Base-by-base conservation (phyloP, 2,888 invertebrate genomes). In the Aproaerema taeniolella region DNA sequence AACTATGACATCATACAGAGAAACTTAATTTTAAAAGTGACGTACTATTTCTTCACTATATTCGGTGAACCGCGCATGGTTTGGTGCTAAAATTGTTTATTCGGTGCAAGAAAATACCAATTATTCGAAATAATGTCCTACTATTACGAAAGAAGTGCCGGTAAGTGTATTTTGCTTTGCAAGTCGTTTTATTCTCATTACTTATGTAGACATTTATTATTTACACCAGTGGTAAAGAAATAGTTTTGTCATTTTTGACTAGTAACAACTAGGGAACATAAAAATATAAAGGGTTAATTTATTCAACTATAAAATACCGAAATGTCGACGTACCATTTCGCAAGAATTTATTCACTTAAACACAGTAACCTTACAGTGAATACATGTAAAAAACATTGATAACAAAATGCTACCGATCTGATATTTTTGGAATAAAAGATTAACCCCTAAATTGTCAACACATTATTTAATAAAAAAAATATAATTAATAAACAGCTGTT, bases 21-120 rank as follows among this genome's bases (percentile, higher is more conserved):
- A 55, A 54, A 58, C 58, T 68, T 76, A 79, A 81, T 78, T 82
- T 82, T 82, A 82, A 76, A 74, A 63, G 77, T 83, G 81, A 85
- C 82, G 81, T 74, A 45, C 48, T 52, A 57, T 58, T 62, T 70
- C 72, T 54, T 71, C 76, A 68, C 61, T 53, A 53, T 62, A 62
- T 58, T 58, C 61, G 58, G 67, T 61, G 46, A 62, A 46, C 40
- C 41, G 49, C 52, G 53, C 58, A 58, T 58, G 28, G 14, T 16
- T 35, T n/a, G 9, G 12, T 15, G 35, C 15, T 6, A 14, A 16
- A 26, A 15, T 15, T 20, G 15, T 24, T 16, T 28, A 28, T 25
- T 6, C 20, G 4, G 20, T 20, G 20, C n/a, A n/a, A n/a, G n/a
- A n/a, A n/a, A 20, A n/a, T 5, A 34, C 11, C 14, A 14, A 14